Conservation (phyloP, 2,888 invertebrate genomes). For the Cantharis rufa region DNA sequence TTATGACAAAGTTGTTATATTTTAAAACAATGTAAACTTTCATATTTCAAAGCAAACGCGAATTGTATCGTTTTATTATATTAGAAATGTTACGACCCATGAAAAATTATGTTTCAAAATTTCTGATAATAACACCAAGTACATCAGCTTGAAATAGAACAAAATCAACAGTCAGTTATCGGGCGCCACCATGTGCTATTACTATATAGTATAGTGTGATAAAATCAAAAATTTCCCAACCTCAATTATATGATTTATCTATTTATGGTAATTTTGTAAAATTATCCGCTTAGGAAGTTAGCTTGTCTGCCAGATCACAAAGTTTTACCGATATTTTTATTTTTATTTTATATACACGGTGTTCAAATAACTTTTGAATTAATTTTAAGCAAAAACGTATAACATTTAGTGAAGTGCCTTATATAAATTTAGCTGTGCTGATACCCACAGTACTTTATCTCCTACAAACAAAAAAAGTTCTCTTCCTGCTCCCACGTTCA, state of each 20-base stretch:
- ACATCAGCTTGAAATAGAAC: not conserved
- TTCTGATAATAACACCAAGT: too few species aligned
- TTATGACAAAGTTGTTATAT: not conserved
- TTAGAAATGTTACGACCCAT: not conserved
- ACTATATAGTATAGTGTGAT: not conserved
- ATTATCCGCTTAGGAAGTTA: not conserved
- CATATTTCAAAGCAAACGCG: not conserved
- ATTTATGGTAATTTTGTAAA: not conserved
- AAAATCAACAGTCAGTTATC: not conserved
- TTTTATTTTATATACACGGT: too few species aligned
- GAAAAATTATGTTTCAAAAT: not conserved
- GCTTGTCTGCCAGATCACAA: not conserved
- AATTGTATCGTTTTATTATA: not conserved
- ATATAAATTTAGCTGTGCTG: too few species aligned
- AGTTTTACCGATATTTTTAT: too few species aligned
- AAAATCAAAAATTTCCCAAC: not conserved
- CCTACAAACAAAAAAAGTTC: not conserved
- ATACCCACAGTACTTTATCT: not conserved
- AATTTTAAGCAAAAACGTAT: too few species aligned
- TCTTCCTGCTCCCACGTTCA: not conserved
- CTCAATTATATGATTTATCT: not conserved
- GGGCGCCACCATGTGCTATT: not conserved
- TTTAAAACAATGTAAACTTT: not conserved
- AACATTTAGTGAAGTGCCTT: too few species aligned
- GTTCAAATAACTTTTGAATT: too few species aligned